phyloP scores from a whole-genome alignment of 2,113 vertebrate species.

The Aptenodytes forsteri region DNA sequence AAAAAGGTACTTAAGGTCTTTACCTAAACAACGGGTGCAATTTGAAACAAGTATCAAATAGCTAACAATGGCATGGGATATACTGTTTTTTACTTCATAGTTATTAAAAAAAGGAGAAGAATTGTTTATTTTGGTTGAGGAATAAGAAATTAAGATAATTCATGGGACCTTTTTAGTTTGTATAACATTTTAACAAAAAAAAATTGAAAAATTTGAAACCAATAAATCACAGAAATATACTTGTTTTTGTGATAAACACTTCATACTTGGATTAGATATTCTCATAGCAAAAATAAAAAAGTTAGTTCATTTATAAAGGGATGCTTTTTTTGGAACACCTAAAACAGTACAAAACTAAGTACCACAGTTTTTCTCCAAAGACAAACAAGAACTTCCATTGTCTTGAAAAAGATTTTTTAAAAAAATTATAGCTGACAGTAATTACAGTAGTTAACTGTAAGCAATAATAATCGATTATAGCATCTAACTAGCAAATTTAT shows the following conservation, averaged over 20 bases:
- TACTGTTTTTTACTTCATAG: not conserved
- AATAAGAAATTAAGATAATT: not conserved
- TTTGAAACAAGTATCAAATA: not conserved
- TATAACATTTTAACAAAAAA: not conserved
- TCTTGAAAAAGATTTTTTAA: not conserved
- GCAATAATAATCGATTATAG: not conserved
- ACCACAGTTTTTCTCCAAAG: not conserved
- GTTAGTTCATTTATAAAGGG: not conserved
- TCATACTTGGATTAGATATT: not conserved
- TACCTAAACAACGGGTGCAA: not conserved
- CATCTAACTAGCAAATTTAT: not conserved
- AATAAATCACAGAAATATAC: not conserved
- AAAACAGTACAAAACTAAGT: not conserved
- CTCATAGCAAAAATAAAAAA: not conserved
- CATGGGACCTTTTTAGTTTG: not conserved
- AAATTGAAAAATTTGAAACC: not conserved
- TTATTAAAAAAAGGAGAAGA: not conserved
- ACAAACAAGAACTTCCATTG: not conserved
- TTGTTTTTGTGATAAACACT: not conserved
- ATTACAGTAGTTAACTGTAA: not conserved
- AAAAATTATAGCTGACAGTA: not conserved
- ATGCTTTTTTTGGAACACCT: not conserved
- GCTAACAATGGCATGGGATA: not conserved
- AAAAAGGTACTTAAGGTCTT: accelerated
- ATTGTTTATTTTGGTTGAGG: not conserved